Base-by-base conservation (phyloP, 2,888 invertebrate species). In the Capitulum mitella region DNA sequence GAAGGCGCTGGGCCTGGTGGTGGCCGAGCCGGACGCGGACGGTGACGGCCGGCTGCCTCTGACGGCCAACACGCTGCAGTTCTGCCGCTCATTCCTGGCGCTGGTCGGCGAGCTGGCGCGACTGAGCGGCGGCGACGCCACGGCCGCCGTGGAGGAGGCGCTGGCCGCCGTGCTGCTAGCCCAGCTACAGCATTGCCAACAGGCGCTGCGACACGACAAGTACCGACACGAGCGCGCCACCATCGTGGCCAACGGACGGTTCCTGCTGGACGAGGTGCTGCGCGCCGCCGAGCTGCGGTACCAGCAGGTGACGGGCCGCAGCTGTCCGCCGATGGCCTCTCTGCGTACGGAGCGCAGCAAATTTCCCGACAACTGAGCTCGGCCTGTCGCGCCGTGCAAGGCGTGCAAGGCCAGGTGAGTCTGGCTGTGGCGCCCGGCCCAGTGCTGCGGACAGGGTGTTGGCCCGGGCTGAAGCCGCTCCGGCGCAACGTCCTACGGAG, bases 51-150 rank as follows among this genome's bases (percentile, higher is more conserved):
- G 92, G 90, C 87, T 93, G 78, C 90, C 91, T 82, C 86, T 94
- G 83, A 93, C 94, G 0, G 89, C 89, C 83, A 94, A 93, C 86
- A 93, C 92, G 12, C 87, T 93, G 81, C 90, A 92, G 84, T 95
- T 95, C 86, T 90, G 92, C 8, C 92, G 92, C 86, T 88, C 92
- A 8, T 92, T 91, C 83, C 87, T 93, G 76, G 89, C 90, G 43
- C 87, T 94, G 80, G 88, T 93, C 81, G 91, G 92, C 82, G 91
- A 94, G 84, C 91, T 93, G 82, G 86, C 94, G 82, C 90, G 90
- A 83, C 87, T 95, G 81, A 90, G 91, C 81, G 92, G 91, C 0
- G 89, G 90, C 48, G 93, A 93, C 85, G 89, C 92, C 84, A 89
- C 92, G 85, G 88, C 90, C 82, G 89, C 91, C 0, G 89, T 94